Evolutionary conservation across 2,113 vertebrate species (phyloP), one percentile per base, ranked within the genome.

Genomic region (Aix galericulata): DNA sequence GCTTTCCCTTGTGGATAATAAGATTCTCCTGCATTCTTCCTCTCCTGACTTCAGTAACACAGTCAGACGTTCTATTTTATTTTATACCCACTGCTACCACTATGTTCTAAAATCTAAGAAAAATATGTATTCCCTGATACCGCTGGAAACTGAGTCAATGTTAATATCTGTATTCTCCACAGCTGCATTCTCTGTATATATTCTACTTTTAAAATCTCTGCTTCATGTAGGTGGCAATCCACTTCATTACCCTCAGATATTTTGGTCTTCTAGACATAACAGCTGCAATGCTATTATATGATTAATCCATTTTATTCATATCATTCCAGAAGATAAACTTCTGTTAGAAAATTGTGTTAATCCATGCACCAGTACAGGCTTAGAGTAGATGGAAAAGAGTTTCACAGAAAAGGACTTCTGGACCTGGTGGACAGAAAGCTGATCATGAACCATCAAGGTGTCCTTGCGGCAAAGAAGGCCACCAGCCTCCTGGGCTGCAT

Each of bases 21-120:
- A 94, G 95, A 93, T 85, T 95, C 74, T 58, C 60, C 90, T 77
- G 73, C 44, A 72, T 93, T 95, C 40, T 74, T 91, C 78, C 59
- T 63, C 69, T 71, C 40, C 67, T 86, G 81, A 63, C 56, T 87
- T 89, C 77, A 74, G 68, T 60, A 76, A 69, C 83, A 76, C 44
- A 77, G 34, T 32, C 53, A 67, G n/a, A 40, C 11, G 18, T 52
- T 40, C 40, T 40, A 40, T 40, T 40, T 40, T 40, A 40, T 12
- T 64, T 52, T 36, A 52, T 75, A 58, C 74, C 77, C 77, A 74
- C 34, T 81, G 68, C 67, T 67, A 56, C 77, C 46, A 74, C 69
- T 32, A 73, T 69, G 63, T 77, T 76, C 63, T 46, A n/a, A 60
- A 66, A 36, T 50, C 15, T 23, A 55, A 36, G 46, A 79, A 72